Evolutionary conservation across 1,140 invertebrate species (phyloP).

Genomic region (Oscheius sp.): DNA sequence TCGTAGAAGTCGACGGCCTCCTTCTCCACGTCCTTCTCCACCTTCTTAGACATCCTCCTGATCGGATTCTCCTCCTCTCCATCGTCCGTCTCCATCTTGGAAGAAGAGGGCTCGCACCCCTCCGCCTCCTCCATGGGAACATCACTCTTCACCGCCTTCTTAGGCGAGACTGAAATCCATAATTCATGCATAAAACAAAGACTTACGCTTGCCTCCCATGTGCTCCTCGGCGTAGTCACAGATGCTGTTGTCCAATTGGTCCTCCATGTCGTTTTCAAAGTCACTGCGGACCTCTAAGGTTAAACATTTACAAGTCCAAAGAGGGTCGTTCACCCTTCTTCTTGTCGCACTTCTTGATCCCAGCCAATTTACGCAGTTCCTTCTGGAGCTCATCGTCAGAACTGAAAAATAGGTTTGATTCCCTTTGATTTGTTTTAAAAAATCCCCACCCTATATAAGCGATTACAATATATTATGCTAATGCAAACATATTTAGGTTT

Average conservation of each 20-base stretch:
- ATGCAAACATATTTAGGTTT: no score
- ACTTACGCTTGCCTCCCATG: slow-evolving; percentile 3
- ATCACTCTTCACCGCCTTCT: slow-evolving; percentile 13
- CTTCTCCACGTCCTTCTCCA: slow-evolving; percentile 14
- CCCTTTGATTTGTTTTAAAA: not conserved
- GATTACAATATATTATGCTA: slow-evolving; percentile 1
- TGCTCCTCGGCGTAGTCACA: slow-evolving; percentile 26
- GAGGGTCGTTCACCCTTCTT: not conserved
- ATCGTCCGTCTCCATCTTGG: slow-evolving; percentile 1
- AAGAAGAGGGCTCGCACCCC: not conserved
- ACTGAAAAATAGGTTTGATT: slow-evolving; percentile 11
- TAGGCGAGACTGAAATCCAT: not conserved
- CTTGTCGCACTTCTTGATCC: slow-evolving; percentile 18
- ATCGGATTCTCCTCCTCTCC: slow-evolving; percentile 31
- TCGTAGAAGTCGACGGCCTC: slow-evolving; percentile 66
- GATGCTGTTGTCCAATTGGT: slow-evolving; percentile 21
- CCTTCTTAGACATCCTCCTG: slow-evolving; percentile 5
- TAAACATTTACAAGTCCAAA: not conserved
- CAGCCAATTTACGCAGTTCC: slow-evolving; percentile 25
- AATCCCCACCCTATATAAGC: slow-evolving; percentile 2
- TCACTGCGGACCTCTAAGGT: not conserved
- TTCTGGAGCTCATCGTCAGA: slow-evolving; percentile 29
- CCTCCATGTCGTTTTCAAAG: slow-evolving; percentile 32
- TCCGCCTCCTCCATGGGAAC: not conserved
- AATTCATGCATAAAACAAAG: not conserved